These are phyloP conservation scores for Cynoglossus semilaevis DNA, from an alignment of 2,113 vertebrate species.

Conservation along the genomic window DNA sequence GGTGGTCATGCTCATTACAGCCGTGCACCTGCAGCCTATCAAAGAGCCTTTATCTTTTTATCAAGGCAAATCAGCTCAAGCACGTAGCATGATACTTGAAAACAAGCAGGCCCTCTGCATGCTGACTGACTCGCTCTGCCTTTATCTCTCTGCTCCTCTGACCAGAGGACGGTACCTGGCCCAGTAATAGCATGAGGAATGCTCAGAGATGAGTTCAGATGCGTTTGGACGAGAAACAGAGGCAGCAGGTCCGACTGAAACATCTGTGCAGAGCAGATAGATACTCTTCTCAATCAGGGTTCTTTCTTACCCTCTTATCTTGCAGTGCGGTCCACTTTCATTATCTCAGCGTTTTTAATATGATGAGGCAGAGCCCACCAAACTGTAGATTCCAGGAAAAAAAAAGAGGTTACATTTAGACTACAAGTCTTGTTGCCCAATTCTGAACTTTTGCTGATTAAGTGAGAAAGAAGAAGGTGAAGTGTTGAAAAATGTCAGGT, in stretches of 20 bases:
- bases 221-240: constrained; percentile 48
- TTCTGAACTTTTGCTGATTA: no score
- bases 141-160: constrained; percentile 16
- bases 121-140: constrained; percentile 19
- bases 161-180: constrained; percentile 50
- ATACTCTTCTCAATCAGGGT: background rate
- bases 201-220: constrained; percentile 53
- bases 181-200: constrained; percentile 60
- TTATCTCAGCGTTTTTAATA: background rate
- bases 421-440: no score
- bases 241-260: constrained; percentile 29
- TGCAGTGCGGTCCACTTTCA: constrained; percentile 8
- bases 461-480: no score
- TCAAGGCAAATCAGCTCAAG: constrained; percentile 69
- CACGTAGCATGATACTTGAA: constrained; percentile 54
- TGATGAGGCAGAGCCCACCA: no score
- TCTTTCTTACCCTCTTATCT: constrained; percentile 8
- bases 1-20: constrained; percentile 67
- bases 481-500: no score
- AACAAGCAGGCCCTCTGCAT: constrained; percentile 49
- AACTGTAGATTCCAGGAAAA: no score
- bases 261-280: constrained; percentile 46
- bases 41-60: constrained; percentile 75
- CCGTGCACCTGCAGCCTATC: constrained; percentile 74
- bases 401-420: no score